Conservation (phyloP, 2,113 vertebrate genomes). For the Gulo gulo region DNA sequence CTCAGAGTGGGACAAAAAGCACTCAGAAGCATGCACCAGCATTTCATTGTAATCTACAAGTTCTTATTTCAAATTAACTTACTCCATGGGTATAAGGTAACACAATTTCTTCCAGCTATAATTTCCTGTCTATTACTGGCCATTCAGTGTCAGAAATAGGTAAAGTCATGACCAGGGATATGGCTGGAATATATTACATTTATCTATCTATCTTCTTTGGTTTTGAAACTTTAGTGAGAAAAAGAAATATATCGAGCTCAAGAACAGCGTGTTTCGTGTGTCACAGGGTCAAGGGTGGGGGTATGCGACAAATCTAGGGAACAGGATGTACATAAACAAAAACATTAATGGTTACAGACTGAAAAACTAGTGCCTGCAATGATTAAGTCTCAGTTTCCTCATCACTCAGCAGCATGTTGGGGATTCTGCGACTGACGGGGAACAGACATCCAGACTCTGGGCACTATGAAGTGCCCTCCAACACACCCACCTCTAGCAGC, state of each 20-base stretch:
- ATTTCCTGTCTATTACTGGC: not conserved
- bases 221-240: constrained; percentile 80
- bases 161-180: not conserved
- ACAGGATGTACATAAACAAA: not conserved
- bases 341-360: not conserved
- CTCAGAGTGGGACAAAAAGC: not conserved
- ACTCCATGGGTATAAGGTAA: not conserved
- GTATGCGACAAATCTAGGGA: not conserved
- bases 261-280: not conserved
- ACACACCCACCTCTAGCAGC: constrained; percentile 92
- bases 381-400: constrained; percentile 81
- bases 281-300: not conserved
- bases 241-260: constrained; percentile 69
- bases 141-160: not conserved
- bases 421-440: constrained; percentile 91
- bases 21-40: not conserved
- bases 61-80: not conserved
- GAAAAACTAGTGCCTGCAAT: not conserved
- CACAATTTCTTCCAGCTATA: not conserved
- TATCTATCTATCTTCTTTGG: constrained; percentile 62
- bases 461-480: constrained; percentile 90
- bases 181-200: not conserved
- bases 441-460: constrained; percentile 92
- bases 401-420: constrained; percentile 93
- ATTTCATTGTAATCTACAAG: not conserved